Evolutionary conservation across 2,888 invertebrate genomes (phyloP), one percentile per base, ranked within the genome.

Genomic region (Choristoneura rosaceana): DNA sequence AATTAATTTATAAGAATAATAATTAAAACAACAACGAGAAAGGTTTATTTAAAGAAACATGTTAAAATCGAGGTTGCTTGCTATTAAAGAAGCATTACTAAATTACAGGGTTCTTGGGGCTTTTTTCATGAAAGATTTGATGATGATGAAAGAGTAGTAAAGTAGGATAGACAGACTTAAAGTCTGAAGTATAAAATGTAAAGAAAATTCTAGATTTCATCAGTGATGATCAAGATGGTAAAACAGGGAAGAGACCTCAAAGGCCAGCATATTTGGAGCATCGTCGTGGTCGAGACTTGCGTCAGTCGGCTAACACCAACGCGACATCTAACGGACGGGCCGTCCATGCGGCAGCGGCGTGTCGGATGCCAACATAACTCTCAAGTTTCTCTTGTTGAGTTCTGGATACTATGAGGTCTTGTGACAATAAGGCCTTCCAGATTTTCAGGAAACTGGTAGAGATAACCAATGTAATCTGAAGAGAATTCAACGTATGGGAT

Each of bases 251-350:
- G 61, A 45, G 45, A 33, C 17, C 12, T n/a, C 55, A 33, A 25
- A 25, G 25, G 75, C 77, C 76, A 82, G 86, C 87, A 88, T 84
- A 89, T 84, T 87, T 86, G 84, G 84, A 75, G 78, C 76, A 77
- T 78, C 79, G 80, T 81, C 84, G 78, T 71, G 65, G 74, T 70
- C 69, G 43, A 85, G 88, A 87, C 83, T 82, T 82, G 83, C 85
- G 84, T 83, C 86, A 55, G 84, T 89, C 87, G 87, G 84, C 92
- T 91, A 93, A 92, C 93, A 93, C 86, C 88, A 85, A 93, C 91
- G 90, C 90, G 89, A 91, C 93, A 93, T 88, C 93, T 93, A 93
- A 88, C 91, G 89, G 90, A 91, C 87, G 88, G 87, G 82, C 83
- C 84, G 82, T 79, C 81, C 89, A 90, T 90, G 90, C 90, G 83